phyloP scores from a whole-genome alignment of 2,888 invertebrate species.

The Macrophya annulata region DNA sequence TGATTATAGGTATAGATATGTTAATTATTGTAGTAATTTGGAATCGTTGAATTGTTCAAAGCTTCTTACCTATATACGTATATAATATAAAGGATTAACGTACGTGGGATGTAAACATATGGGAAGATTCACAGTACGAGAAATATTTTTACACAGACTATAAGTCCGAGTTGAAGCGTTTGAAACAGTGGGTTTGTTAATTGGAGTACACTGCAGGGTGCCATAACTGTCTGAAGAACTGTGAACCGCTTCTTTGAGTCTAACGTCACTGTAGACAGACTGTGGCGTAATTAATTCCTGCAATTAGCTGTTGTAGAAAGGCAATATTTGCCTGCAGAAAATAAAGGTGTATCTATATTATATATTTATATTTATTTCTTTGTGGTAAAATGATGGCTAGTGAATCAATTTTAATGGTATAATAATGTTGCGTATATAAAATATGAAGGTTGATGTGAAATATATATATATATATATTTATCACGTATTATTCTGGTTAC shows the following conservation, averaged over 20 bases:
- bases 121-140: background rate
- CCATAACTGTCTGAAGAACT: conserved; percentile 52
- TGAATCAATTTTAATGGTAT: background rate
- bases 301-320: conserved; percentile 38
- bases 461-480: background rate
- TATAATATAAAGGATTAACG: background rate
- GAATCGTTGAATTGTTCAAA: background rate
- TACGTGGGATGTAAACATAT: background rate
- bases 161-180: conserved; percentile 30
- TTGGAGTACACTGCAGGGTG: conserved; percentile 52
- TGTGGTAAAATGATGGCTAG: background rate
- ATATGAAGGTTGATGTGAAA: background rate
- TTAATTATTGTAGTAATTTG: background rate
- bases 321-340: conserved; percentile 20
- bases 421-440: background rate
- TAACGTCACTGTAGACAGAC: conserved; percentile 22
- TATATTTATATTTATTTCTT: background rate
- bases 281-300: conserved; percentile 41
- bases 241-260: conserved; percentile 51
- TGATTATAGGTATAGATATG: background rate
- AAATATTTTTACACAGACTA: conserved; percentile 17
- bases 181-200: conserved; percentile 51
- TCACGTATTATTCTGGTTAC: conserved; percentile 31
- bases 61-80: background rate
- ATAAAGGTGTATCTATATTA: background rate